Percentiles rank a stretch among this genome's conserved stretches.
These are phyloP conservation scores for Prunella himalayana DNA, from an alignment of 2,113 vertebrate species.

Conservation along the genomic window DNA sequence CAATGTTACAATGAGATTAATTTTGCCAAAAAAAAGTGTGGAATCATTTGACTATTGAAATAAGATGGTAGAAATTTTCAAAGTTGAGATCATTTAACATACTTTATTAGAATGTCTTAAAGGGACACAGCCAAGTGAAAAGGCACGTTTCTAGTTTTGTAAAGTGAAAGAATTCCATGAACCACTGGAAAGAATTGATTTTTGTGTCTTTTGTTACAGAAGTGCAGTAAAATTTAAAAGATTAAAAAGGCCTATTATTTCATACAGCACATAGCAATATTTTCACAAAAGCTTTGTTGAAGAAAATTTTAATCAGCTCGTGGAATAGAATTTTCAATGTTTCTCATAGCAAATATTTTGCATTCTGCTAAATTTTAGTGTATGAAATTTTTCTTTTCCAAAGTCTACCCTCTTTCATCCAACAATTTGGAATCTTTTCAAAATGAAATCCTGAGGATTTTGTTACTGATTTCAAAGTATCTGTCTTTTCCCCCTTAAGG, in stretches of 20 bases:
- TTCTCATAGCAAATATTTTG: neutral
- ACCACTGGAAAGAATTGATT: neutral
- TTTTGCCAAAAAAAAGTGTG: neutral
- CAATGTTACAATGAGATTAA: neutral
- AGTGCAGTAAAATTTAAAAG: neutral
- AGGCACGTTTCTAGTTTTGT: neutral
- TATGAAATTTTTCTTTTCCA: neutral
- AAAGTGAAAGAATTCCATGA: neutral
- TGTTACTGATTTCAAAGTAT: neutral
- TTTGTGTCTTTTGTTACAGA: conserved; percentile 3
- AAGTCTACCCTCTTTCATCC: neutral
- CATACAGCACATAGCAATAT: neutral
- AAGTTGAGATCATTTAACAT: neutral
- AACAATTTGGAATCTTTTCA: neutral
- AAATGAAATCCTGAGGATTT: neutral
- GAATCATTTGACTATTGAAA: neutral
- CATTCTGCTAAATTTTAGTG: neutral
- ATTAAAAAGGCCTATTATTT: neutral
- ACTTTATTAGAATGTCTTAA: neutral
- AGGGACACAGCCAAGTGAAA: neutral
- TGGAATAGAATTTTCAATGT: neutral
- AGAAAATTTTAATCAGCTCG: neutral
- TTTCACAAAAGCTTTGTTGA: neutral
- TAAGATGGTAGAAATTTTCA: neutral
- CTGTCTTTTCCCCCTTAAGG: neutral